A percentile compares a stretch with the other conserved stretches of the same genome.
Conservation (phyloP, 1,140 invertebrate genomes). For the Drosophila saltans region DNA sequence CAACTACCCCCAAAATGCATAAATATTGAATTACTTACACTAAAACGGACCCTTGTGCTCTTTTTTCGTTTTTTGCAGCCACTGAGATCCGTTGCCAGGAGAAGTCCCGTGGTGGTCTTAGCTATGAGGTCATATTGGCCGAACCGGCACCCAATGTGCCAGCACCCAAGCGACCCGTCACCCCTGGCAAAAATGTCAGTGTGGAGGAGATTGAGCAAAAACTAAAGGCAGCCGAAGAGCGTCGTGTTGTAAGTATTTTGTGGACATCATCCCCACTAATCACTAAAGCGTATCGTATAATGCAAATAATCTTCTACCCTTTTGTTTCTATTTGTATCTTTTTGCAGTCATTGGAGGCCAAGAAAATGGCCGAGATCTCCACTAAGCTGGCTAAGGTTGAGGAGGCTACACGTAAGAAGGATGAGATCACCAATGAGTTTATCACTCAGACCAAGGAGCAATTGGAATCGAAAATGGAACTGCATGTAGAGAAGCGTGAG, state of each 20-base stretch:
- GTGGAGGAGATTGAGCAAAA: constrained; percentile 95
- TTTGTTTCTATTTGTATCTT: not conserved
- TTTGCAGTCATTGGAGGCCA: constrained; percentile 90
- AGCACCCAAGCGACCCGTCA: constrained; percentile 86
- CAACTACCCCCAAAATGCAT: constrained; percentile 40
- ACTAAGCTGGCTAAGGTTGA: constrained; percentile 93
- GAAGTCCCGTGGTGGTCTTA: constrained; percentile 93
- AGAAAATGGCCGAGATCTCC: constrained; percentile 91
- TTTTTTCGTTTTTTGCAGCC: constrained; percentile 84
- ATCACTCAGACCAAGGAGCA: constrained; percentile 93
- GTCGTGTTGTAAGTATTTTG: constrained; percentile 88
- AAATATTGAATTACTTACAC: constrained; percentile 62
- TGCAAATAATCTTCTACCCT: not conserved
- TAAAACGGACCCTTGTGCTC: constrained; percentile 13
- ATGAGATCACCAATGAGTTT: constrained; percentile 93
- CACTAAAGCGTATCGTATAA: not conserved
- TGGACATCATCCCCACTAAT: not conserved
- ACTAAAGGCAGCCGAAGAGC: constrained; percentile 94
- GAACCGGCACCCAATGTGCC: constrained; percentile 88
- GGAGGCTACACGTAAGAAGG: constrained; percentile 94
- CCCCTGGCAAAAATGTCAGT: constrained; percentile 86
- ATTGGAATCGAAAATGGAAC: constrained; percentile 95
- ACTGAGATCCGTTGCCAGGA: constrained; percentile 95
- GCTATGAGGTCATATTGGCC: constrained; percentile 96
- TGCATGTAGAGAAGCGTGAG: constrained; percentile 93